phyloP scores from a whole-genome alignment of 2,888 invertebrate genomes.

The Cybosia mesomella region DNA sequence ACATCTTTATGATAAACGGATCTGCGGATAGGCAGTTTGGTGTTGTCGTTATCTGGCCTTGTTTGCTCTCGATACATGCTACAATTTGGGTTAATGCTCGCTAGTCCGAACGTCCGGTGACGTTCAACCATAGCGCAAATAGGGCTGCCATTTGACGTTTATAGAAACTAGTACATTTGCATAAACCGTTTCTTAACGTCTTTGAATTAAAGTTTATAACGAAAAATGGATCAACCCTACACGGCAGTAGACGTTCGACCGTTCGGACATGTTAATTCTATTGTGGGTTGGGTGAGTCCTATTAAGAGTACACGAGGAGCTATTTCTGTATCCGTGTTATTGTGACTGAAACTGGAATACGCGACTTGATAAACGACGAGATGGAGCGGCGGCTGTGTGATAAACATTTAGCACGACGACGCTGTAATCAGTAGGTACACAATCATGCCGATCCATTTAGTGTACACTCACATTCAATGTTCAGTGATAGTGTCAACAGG shows the following conservation, averaged over 20 bases:
- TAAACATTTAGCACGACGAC: constrained; percentile 32
- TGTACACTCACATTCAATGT: not conserved
- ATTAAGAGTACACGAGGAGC: constrained; percentile 14
- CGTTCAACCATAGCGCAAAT: not conserved
- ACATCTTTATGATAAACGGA: constrained; percentile 26
- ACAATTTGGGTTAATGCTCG: constrained; percentile 38
- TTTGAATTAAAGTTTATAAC: not conserved
- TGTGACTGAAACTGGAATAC: constrained; percentile 7
- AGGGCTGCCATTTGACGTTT: not conserved
- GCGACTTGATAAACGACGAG: constrained; percentile 12
- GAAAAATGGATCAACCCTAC: constrained; percentile 7
- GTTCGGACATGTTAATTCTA: constrained; percentile 9
- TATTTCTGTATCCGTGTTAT: constrained; percentile 10
- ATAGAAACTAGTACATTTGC: not conserved
- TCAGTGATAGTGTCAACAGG: not conserved
- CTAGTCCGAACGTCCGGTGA: constrained; percentile 10
- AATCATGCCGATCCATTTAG: not conserved
- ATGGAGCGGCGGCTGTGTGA: constrained; percentile 33
- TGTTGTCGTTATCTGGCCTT: constrained; percentile 29
- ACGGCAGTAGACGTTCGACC: not conserved
- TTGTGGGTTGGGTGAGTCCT: constrained; percentile 3
- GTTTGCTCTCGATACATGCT: constrained; percentile 33
- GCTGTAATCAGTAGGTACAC: constrained; percentile 17
- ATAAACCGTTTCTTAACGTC: not conserved
- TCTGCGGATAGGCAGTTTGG: constrained; percentile 23